phyloP scores from a whole-genome alignment of 2,113 vertebrate species.

The Suricata suricatta region DNA sequence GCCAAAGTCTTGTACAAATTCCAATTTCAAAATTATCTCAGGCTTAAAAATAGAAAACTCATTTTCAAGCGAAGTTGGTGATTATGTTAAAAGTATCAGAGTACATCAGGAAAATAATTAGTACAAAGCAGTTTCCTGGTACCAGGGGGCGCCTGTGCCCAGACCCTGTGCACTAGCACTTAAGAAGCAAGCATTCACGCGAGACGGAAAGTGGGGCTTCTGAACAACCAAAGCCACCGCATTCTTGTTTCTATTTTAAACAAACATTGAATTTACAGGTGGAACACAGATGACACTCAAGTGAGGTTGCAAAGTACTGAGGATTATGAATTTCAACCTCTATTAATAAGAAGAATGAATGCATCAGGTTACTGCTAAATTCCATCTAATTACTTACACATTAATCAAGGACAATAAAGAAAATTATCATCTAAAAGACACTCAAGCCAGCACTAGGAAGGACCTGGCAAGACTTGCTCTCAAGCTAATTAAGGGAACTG shows the following conservation, averaged over 20 bases:
- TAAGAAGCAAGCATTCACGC: neutral
- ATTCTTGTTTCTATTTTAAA: neutral
- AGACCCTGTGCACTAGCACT: neutral
- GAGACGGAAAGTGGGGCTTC: neutral
- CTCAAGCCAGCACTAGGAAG: conserved; percentile 34
- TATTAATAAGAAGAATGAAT: conserved; percentile 39
- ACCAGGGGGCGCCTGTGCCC: neutral
- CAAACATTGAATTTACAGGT: conserved; percentile 19
- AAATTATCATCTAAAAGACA: conserved; percentile 72
- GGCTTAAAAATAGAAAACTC: conserved; percentile 35
- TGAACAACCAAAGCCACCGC: neutral
- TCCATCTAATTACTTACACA: conserved; percentile 62
- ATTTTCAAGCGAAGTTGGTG: conserved; percentile 8
- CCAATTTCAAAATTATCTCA: conserved; percentile 9
- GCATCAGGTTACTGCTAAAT: conserved; percentile 46
- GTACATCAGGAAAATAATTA: neutral
- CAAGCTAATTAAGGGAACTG: conserved; percentile 19
- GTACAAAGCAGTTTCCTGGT: neutral
- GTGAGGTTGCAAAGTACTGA: conserved; percentile 28
- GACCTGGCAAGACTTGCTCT: conserved; percentile 22
- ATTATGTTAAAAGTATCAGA: neutral
- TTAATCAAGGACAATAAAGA: conserved; percentile 66
- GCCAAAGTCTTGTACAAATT: neutral
- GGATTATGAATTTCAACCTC: conserved; percentile 54
- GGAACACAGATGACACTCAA: neutral